These are phyloP conservation scores for Sesamia inferens DNA, from an alignment of 2,888 invertebrate genomes.

Conservation along the genomic window DNA sequence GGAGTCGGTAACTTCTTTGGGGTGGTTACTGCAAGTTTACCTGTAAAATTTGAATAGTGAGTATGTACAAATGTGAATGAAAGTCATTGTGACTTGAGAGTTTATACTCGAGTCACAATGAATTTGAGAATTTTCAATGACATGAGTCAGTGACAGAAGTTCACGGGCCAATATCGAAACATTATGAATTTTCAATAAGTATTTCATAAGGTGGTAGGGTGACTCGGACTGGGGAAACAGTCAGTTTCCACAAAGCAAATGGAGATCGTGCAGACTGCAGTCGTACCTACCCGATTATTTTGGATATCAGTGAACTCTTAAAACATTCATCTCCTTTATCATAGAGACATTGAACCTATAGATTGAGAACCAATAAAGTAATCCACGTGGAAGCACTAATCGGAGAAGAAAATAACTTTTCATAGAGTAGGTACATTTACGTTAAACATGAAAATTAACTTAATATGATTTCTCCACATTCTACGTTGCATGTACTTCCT, in stretches of 20 bases:
- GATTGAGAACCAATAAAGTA: neutral
- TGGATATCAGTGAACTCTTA: too few species aligned
- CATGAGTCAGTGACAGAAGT: neutral
- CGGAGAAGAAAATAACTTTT: neutral
- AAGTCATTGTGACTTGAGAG: neutral
- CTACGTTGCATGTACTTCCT: neutral
- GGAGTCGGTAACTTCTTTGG: slow-evolving; percentile 51
- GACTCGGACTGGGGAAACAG: neutral
- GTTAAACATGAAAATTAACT: neutral
- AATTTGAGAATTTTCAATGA: neutral
- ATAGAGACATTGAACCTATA: neutral
- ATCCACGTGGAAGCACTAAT: neutral
- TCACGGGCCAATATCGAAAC: too few species aligned
- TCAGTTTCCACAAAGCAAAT: neutral
- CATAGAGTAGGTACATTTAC: neutral
- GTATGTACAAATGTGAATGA: too few species aligned
- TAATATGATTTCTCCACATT: neutral
- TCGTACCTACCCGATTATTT: neutral
- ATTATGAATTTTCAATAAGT: neutral
- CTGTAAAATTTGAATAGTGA: slow-evolving; percentile 61
- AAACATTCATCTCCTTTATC: neutral
- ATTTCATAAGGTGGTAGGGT: neutral
- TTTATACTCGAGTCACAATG: too few species aligned
- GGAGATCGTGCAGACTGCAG: neutral
- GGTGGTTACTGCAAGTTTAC: slow-evolving; percentile 68